Percentiles rank a stretch among this genome's conserved stretches.
Conservation (phyloP, 1,140 invertebrate species). For the Choristoneura fumiferana region DNA sequence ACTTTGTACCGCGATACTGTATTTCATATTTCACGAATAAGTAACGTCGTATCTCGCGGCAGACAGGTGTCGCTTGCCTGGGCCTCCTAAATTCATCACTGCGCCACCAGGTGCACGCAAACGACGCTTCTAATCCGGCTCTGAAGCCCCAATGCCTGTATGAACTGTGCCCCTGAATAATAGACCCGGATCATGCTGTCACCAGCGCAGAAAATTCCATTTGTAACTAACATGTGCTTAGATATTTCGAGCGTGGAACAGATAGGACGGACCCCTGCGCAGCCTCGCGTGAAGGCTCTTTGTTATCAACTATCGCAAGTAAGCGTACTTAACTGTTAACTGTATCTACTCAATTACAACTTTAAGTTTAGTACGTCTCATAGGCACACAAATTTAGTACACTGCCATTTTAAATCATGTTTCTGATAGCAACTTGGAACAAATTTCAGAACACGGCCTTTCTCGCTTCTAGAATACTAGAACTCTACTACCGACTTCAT, state of each 20-base stretch:
- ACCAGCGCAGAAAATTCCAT: constrained; percentile 17
- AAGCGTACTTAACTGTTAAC: too few species aligned
- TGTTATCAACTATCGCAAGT: too few species aligned
- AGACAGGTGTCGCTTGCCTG: constrained; percentile 63
- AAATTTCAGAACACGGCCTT: too few species aligned
- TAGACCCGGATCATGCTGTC: constrained; percentile 31
- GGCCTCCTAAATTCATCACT: constrained; percentile 57
- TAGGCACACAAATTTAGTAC: too few species aligned
- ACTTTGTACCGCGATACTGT: neutral
- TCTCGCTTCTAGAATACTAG: too few species aligned
- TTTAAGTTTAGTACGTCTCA: too few species aligned
- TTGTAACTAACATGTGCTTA: constrained; percentile 17
- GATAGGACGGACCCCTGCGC: constrained; percentile 6
- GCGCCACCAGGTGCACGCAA: constrained; percentile 51
- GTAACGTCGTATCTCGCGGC: constrained; percentile 59
- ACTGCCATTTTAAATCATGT: too few species aligned
- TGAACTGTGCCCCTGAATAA: constrained; percentile 67
- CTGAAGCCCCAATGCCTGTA: constrained; percentile 44
- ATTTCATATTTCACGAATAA: constrained; percentile 70
- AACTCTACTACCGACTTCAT: neutral
- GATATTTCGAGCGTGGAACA: constrained; percentile 16
- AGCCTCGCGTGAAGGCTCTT: neutral
- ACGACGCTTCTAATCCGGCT: constrained; percentile 53
- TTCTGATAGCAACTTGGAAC: too few species aligned
- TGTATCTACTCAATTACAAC: too few species aligned